Evolutionary conservation across 2,888 invertebrate species (phyloP).

Genomic region (Drosophila sordidapex): DNA sequence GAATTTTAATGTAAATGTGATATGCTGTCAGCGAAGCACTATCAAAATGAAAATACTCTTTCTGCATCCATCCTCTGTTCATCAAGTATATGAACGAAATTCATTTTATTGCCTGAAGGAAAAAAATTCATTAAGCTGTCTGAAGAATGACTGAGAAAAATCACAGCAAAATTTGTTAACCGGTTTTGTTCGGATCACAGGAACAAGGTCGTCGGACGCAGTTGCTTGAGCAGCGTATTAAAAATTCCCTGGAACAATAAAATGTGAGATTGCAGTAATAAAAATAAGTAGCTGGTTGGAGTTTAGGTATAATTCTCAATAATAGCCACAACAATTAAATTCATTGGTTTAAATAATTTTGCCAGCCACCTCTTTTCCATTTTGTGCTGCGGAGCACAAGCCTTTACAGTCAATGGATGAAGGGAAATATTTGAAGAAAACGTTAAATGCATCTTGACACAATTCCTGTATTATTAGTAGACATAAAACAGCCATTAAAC

Average conservation of each 20-base stretch:
- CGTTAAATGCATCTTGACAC: not conserved
- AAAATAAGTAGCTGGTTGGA: not conserved
- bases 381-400: not conserved
- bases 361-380: not conserved
- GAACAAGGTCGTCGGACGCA: constrained; percentile 15
- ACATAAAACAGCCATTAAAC: not conserved
- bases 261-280: not conserved
- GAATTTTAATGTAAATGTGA: not conserved
- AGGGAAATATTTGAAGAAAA: not conserved
- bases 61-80: not conserved
- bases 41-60: not conserved
- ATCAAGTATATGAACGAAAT: not conserved
- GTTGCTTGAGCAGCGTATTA: not conserved
- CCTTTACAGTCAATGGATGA: not conserved
- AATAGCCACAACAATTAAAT: not conserved
- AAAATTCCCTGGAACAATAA: not conserved
- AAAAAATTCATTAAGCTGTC: constrained; percentile 11
- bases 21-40: not conserved
- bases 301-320: not conserved
- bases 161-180: constrained; percentile 7
- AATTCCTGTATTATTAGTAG: not conserved
- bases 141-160: constrained; percentile 4
- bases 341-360: too few relatives aligned
- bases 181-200: not conserved
- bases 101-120: too few relatives aligned